Percentiles rank a stretch among this genome's conserved stretches.
phyloP scores from a whole-genome alignment of 2,888 invertebrate genomes.

The Tridacna gigas region DNA sequence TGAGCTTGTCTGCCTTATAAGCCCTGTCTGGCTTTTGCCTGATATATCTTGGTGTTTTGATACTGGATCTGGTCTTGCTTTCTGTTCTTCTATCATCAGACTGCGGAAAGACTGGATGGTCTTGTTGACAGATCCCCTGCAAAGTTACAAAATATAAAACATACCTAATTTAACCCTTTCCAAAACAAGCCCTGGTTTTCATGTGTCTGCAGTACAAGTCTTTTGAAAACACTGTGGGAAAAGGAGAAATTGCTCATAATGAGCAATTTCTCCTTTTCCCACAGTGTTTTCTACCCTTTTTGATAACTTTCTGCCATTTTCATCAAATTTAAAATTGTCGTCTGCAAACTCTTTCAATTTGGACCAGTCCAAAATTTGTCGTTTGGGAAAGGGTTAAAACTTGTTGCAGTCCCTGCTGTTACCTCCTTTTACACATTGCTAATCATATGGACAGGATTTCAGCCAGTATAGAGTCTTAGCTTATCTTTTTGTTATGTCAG shows the following conservation, averaged over 20 bases:
- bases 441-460: too few relatives aligned
- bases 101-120: slow-evolving; percentile 80
- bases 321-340: background rate
- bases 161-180: background rate
- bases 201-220: background rate
- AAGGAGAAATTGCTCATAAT: background rate
- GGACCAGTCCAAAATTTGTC: background rate
- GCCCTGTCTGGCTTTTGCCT: slow-evolving; percentile 6
- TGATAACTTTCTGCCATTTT: background rate
- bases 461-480: too few relatives aligned
- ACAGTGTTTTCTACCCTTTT: background rate
- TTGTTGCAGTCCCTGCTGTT: too few relatives aligned
- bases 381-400: background rate
- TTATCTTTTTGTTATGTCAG: too few relatives aligned
- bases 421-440: too few relatives aligned
- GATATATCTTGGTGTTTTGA: background rate
- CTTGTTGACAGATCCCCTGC: slow-evolving; percentile 76
- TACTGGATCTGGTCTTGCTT: background rate
- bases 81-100: slow-evolving; percentile 77
- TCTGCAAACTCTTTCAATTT: background rate
- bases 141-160: background rate
- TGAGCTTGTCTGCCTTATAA: slow-evolving; percentile 16
- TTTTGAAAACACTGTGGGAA: background rate
- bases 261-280: background rate
- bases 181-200: too few relatives aligned